Base-by-base conservation (phyloP, 2,888 invertebrate species). In the Eurois occulta region DNA sequence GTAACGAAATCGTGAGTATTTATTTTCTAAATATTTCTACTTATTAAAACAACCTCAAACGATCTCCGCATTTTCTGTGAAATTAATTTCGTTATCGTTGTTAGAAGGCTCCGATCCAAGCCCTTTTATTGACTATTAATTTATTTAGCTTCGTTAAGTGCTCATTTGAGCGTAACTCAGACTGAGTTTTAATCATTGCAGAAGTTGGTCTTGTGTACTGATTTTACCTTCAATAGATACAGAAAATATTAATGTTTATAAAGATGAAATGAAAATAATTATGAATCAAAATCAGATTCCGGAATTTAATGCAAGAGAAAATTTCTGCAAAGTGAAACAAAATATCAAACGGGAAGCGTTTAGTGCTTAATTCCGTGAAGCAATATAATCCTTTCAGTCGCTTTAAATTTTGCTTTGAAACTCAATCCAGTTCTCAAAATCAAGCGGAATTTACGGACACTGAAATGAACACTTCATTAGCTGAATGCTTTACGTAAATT, bases 61-160 rank as follows among this genome's bases (percentile, higher is more conserved):
- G 52, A 46, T 69, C 55, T 68, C 74, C n/a, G n/a, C n/a, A n/a
- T 80, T 85, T 81, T 86, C 60, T 64, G n/a, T 67, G 46, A 75
- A 83, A 76, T 83, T 69, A 77, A 85, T 86, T 80, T 83, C 46
- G 73, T 80, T 82, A 86, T 72, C 80, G 73, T 83, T 80, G 73
- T 72, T 32, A 38, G 72, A 48, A 74, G 72, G 69, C 48, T 73
- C 64, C 78, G 66, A 83, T 64, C 65, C 68, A 43, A 77, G 74
- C 71, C 69, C 78, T 85, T 85, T 81, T 85, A 86, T 83, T 81
- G 86, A 77, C 75, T 87, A 84, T 81, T 84, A 81, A 87, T 78
- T 82, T 82, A 87, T 82, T 86, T 76, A 84, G 82, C 87, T 87
- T 82, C 77, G 78, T 82, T 80, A 78, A 76, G 82, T 87, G 74